A percentile compares a stretch with the other conserved stretches of the same genome.
phyloP scores from a whole-genome alignment of 2,888 invertebrate genomes.

The Drosophila pseudotalamancana region DNA sequence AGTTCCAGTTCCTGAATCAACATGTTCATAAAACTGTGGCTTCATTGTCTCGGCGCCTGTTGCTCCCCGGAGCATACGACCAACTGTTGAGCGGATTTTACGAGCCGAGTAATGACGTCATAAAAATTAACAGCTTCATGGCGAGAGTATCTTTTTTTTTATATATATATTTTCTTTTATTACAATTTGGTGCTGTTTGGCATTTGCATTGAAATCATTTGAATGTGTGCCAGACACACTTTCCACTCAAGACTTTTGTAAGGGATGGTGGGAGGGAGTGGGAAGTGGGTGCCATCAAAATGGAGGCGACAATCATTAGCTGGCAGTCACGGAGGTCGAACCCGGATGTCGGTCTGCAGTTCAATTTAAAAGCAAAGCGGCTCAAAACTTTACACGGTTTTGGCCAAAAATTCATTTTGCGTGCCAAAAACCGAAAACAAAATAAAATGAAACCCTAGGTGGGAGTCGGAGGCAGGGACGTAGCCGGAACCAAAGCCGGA shows the following conservation, averaged over 20 bases:
- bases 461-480: neutral
- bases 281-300: slow-evolving; percentile 20
- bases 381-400: slow-evolving; percentile 35
- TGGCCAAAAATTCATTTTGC: slow-evolving; percentile 45
- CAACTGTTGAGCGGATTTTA: slow-evolving; percentile 84
- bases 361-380: slow-evolving; percentile 36
- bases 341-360: slow-evolving; percentile 22
- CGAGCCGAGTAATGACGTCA: slow-evolving; percentile 83
- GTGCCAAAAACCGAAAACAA: slow-evolving; percentile 51
- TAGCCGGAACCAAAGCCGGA: slow-evolving; percentile 15
- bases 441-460: slow-evolving; percentile 16
- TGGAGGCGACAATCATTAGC: slow-evolving; percentile 54
- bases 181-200: slow-evolving; percentile 31
- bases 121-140: slow-evolving; percentile 83
- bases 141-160: slow-evolving; percentile 31
- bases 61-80: slow-evolving; percentile 57
- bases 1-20: slow-evolving; percentile 32
- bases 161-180: slow-evolving; percentile 16
- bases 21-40: slow-evolving; percentile 68
- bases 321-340: slow-evolving; percentile 29
- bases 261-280: neutral
- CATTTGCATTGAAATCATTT: slow-evolving; percentile 49
- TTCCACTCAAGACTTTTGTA: slow-evolving; percentile 10
- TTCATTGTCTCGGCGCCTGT: slow-evolving; percentile 59
- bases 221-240: slow-evolving; percentile 60